Evolutionary conservation across 30 jellyfish, hydroid and myxozoan genomes (phyloP), one percentile per base, ranked within the genome.

Genomic region (Nemopilema nomurai): DNA sequence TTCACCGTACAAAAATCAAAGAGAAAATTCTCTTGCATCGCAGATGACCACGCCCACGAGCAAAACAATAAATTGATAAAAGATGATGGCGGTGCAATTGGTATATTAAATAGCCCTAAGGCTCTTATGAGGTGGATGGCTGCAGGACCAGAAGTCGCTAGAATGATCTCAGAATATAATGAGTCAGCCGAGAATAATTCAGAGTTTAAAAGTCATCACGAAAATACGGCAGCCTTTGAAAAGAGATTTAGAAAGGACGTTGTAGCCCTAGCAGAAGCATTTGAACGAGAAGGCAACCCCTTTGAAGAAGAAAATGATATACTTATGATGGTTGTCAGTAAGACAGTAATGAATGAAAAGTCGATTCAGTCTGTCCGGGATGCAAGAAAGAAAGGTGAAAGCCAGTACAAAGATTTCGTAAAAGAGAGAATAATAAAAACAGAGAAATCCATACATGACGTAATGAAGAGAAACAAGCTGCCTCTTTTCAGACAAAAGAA

Each of bases 41-140:
- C 80, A 20, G 82, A 65, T 20, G 93, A 85, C 83, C 93, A 84
- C 84, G 88, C 89, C 62, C 89, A 84, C 69, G 93, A 84, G 65
- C 87, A 72, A 29, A 84, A 82, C 91, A 74, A 73, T 68, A 67
- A 81, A 63, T 31, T 69, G 67, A 87, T 81, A 23, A 81, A 67
- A 67, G 30, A 66, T n/a, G 84, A 28, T 49, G 89, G 88, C 20
- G 93, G 93, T 23, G 80, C 91, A 4, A 71, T 53, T 1, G 91
- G 86, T 25, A 83, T 83, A 28, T 69, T 86, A 6, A 78, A 53
- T 69, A 69, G 69, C 74, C 84, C 28, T 23, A 51, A 23, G 28
- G 53, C 96, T 19, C n/a, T 86, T 33, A 57, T 73, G 87, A 74
- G 62, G 63, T 85, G 81, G 74, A 73, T 69, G 76, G 93, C 74